Base-by-base conservation (phyloP, 2,888 invertebrate species). In the Polietes domitor region DNA sequence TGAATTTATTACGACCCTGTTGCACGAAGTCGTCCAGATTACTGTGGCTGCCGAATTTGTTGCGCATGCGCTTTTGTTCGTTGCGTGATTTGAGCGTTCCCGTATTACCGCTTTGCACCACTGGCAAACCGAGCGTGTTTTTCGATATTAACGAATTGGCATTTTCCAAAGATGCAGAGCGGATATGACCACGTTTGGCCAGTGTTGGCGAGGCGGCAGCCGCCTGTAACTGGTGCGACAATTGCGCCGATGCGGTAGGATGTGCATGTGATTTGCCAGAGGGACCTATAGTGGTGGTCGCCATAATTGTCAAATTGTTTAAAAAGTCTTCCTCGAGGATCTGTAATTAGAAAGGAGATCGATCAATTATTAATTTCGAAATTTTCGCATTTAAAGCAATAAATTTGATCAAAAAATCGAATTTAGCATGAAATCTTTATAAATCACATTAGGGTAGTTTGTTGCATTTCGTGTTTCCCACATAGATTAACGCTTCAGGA, bases 81-180 rank as follows among this genome's bases (percentile, higher is more conserved):
- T 92, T 91, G 55, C 91, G 91, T 58, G 91, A 91, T 88, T 92
- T 92, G 15, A 92, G 86, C 0, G 92, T 92, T 53, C 92, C 92
- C 28, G 92, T 89, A 58, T 89, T 89, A 4, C 68, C 53, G 12
- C 79, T 28, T 28, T 86, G 89, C 0, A 85, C 82, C 71, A 86
- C 82, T 4, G 91, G 88, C 87, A 92, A 43, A 2, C 89, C 91
- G 3, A 92, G 88, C 6, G 91, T 91, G 37, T 89, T 89, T 86
- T 89, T 90, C 24, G 89, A 87, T 43, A 88, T 82, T 63, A 89
- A 82, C 4, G 89, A 85, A 85, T 89, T 88, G 71, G 88, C 87
- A 77, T 90, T 92, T 87, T 92, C 92, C 84, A 92, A 86, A 70
- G 92, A 92, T 9, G 91, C 89, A 65, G 92, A 92, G 15, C 92